Conservation (phyloP, 2,797 vertebrate genomes). For the Emys orbicularis region DNA sequence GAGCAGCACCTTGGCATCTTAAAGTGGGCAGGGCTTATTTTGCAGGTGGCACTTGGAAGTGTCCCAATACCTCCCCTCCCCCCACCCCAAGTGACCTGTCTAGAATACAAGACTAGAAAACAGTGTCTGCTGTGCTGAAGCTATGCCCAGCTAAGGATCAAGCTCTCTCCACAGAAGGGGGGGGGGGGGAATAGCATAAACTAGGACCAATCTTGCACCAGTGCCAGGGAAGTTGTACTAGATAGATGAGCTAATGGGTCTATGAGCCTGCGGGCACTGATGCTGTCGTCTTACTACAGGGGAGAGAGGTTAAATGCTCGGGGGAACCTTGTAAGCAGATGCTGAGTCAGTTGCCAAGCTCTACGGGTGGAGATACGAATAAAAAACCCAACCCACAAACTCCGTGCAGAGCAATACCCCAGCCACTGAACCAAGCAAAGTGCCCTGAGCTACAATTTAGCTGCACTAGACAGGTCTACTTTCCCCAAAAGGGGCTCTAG, state of each 20-base stretch:
- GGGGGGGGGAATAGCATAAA: background rate
- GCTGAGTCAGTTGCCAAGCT: background rate
- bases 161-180: background rate
- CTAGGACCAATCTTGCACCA: background rate
- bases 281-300: fast-evolving
- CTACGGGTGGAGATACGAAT: background rate
- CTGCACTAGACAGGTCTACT: background rate
- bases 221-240: fast-evolving
- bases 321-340: background rate
- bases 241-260: background rate
- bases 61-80: background rate
- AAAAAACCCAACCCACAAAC: background rate
- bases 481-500: background rate
- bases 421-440: background rate
- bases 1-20: background rate
- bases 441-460: background rate
- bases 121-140: no score
- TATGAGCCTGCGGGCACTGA: fast-evolving
- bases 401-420: background rate
- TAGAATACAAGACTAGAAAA: background rate
- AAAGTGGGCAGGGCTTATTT: background rate
- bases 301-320: fast-evolving
- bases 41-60: background rate
- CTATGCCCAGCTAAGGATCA: background rate
- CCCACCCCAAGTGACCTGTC: background rate